These are phyloP conservation scores for Escarpia spicata DNA, from an alignment of 2,888 invertebrate species.

Conservation along the genomic window DNA sequence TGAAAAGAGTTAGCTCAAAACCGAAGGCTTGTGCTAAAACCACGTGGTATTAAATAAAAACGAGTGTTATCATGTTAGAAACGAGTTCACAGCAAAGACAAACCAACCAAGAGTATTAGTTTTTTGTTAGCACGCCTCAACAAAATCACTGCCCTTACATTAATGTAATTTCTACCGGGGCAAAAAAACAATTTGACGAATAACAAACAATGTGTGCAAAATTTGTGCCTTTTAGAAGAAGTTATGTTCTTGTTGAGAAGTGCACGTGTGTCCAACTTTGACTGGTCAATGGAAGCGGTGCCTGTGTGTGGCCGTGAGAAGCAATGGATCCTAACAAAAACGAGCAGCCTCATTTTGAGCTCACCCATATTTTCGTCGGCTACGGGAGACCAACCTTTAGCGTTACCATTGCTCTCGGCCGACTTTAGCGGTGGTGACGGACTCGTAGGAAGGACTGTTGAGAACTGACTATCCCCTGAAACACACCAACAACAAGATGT, in stretches of 20 bases:
- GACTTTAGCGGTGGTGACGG: slow-evolving; percentile 44
- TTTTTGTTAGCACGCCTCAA: background rate
- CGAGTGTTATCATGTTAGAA: background rate
- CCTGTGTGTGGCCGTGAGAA: background rate
- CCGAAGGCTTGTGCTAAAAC: background rate
- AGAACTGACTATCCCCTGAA: slow-evolving; percentile 42
- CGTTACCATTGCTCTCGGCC: slow-evolving; percentile 23
- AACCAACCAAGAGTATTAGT: background rate
- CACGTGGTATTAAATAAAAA: background rate
- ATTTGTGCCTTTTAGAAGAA: background rate
- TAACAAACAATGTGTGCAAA: background rate
- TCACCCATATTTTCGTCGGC: slow-evolving; percentile 36
- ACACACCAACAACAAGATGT: background rate
- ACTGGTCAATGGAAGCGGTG: background rate
- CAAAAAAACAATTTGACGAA: background rate
- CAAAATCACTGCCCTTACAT: background rate
- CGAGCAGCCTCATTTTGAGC: slow-evolving; percentile 24
- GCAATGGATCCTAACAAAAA: slow-evolving; percentile 4
- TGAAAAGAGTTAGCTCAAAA: slow-evolving; percentile 13
- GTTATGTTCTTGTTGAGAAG: background rate
- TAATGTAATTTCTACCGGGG: background rate
- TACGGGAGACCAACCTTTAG: slow-evolving; percentile 27
- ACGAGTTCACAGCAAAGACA: background rate
- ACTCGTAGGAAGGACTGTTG: slow-evolving; percentile 40
- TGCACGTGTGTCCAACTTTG: background rate